Evolutionary conservation across 2,797 vertebrate genomes (phyloP).

Genomic region (Lagorchestes hirsutus): DNA sequence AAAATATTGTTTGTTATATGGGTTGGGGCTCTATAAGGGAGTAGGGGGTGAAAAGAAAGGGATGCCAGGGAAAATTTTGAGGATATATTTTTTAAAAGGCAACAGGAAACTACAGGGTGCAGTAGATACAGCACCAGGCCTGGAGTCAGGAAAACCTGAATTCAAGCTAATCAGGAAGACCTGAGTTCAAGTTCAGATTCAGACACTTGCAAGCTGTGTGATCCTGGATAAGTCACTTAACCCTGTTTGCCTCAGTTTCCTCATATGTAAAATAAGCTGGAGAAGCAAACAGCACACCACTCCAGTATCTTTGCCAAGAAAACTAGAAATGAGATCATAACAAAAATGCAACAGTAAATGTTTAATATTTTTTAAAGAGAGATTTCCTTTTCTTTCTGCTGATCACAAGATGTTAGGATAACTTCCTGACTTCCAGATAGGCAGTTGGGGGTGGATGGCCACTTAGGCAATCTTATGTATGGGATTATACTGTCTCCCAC

Average conservation of each 20-base stretch:
- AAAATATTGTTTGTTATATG: background rate
- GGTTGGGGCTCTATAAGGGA: background rate
- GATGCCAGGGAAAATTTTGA: background rate
- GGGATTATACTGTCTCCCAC: background rate
- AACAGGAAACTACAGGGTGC: background rate
- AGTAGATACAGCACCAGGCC: background rate
- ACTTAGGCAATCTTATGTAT: background rate
- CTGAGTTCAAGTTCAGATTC: background rate
- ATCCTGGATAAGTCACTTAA: background rate
- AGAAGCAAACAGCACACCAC: background rate
- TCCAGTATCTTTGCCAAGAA: background rate
- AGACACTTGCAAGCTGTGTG: background rate
- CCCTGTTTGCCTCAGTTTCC: background rate
- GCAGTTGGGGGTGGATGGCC: background rate
- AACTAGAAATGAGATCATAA: background rate
- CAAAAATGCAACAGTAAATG: background rate
- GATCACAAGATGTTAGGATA: background rate
- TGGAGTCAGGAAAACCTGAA: background rate
- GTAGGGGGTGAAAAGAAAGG: background rate
- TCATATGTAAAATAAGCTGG: background rate
- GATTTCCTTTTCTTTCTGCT: background rate
- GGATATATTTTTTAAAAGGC: background rate
- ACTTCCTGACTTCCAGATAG: background rate
- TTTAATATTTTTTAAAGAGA: background rate
- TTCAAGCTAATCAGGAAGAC: background rate